These are phyloP conservation scores for Smutsia gigantea DNA, from an alignment of 2,797 vertebrate genomes.

Conservation along the genomic window DNA sequence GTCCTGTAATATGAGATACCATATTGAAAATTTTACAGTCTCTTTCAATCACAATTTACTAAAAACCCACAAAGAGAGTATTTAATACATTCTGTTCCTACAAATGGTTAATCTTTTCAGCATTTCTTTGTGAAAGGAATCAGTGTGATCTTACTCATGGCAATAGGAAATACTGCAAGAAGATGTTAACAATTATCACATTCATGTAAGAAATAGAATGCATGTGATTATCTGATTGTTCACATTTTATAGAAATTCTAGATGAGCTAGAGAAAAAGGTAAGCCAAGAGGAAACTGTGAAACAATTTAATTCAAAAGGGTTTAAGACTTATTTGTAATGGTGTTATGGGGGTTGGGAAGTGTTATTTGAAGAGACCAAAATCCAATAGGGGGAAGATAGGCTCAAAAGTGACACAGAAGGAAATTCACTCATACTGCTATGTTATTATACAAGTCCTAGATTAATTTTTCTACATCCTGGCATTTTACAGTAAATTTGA, in stretches of 20 bases:
- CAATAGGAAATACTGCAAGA: conserved; percentile 50
- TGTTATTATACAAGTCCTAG: background rate
- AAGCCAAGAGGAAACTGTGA: conserved; percentile 65
- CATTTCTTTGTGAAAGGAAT: conserved; percentile 50
- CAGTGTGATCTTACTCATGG: conserved; percentile 24
- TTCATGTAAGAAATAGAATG: conserved; percentile 63
- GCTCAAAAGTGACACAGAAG: background rate
- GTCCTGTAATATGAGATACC: background rate
- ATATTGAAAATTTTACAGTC: background rate
- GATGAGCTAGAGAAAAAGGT: conserved; percentile 66
- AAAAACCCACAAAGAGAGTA: background rate
- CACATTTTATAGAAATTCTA: conserved; percentile 66
- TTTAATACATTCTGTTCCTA: conserved; percentile 6
- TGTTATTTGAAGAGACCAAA: conserved; percentile 30
- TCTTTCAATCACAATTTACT: conserved; percentile 5
- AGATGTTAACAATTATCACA: conserved; percentile 59
- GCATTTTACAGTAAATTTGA: conserved; percentile 38
- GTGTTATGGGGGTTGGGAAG: background rate
- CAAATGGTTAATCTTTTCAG: conserved; percentile 61
- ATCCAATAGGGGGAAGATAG: background rate
- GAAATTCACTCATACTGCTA: conserved; percentile 33
- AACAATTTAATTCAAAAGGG: conserved; percentile 68
- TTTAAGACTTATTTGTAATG: conserved; percentile 52
- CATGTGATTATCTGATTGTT: conserved; percentile 64
- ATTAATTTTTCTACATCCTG: conserved; percentile 45